These are phyloP conservation scores for Petromus typicus DNA, from an alignment of 2,113 vertebrate species.

Conservation along the genomic window DNA sequence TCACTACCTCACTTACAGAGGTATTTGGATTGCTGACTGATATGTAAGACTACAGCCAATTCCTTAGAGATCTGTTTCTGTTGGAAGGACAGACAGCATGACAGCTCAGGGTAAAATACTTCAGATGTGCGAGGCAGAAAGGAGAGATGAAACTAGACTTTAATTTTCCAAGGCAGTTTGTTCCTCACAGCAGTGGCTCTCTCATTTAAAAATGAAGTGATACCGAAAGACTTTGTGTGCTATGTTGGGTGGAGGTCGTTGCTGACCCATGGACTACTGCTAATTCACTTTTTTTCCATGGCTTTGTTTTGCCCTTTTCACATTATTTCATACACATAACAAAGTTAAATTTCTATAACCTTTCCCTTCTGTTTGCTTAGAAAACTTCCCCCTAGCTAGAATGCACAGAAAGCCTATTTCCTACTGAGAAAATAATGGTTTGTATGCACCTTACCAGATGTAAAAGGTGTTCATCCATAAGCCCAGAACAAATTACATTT, in stretches of 20 bases:
- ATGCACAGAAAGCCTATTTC: conserved; percentile 48
- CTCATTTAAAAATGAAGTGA: background rate
- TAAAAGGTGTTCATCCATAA: conserved; percentile 1
- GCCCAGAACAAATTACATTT: background rate
- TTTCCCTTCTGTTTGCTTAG: conserved; percentile 33
- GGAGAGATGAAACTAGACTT: background rate
- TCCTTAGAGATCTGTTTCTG: conserved; percentile 4
- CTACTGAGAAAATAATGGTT: conserved; percentile 33
- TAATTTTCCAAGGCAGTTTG: conserved; percentile 19
- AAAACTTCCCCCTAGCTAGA: conserved; percentile 58
- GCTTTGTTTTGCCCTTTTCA: conserved; percentile 66
- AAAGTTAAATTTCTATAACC: background rate
- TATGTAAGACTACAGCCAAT: background rate
- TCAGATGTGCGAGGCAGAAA: conserved; percentile 27
- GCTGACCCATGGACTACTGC: background rate
- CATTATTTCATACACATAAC: background rate
- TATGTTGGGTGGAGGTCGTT: conserved; percentile 12
- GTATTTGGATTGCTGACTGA: background rate
- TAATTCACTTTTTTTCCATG: conserved; percentile 59
- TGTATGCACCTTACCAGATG: background rate
- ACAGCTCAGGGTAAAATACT: background rate
- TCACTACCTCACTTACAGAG: background rate
- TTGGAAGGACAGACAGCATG: background rate
- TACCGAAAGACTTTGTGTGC: background rate
- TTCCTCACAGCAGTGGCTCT: background rate